Evolutionary conservation across 1,140 invertebrate species (phyloP).

Genomic region (Drosophila fuyamai): DNA sequence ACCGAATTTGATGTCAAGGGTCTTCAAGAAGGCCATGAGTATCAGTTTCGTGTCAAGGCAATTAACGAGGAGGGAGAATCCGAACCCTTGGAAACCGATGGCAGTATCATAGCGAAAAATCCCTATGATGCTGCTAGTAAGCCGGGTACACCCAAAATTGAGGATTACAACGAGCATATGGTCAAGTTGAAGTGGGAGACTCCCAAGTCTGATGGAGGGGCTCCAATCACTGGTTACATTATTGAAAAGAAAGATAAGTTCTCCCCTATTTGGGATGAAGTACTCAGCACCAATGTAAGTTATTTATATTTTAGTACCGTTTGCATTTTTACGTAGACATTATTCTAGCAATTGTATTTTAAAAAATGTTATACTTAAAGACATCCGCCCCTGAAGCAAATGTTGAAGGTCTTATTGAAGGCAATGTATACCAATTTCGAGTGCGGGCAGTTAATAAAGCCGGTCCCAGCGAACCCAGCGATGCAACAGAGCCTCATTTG

Average conservation of each 20-base stretch:
- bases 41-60: constrained; percentile 98
- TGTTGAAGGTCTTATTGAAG: constrained; percentile 95
- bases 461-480: constrained; percentile 95
- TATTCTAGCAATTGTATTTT: neutral
- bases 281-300: constrained; percentile 90
- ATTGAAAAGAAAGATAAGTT: constrained; percentile 99
- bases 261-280: constrained; percentile 94
- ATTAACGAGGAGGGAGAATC: constrained; percentile 99
- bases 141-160: constrained; percentile 94
- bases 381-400: constrained; percentile 92
- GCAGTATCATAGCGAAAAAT: constrained; percentile 86
- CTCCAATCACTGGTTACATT: constrained; percentile 97
- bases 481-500: constrained; percentile 93
- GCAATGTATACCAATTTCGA: constrained; percentile 96
- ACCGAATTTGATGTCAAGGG: constrained; percentile 96
- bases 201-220: constrained; percentile 95
- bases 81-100: constrained; percentile 95
- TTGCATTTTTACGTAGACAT: neutral
- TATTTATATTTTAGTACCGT: neutral
- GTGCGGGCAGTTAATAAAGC: constrained; percentile 97
- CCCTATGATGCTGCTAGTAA: constrained; percentile 92
- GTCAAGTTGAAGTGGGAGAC: constrained; percentile 97
- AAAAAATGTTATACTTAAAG: constrained; percentile 72
- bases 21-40: constrained; percentile 96
- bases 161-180: constrained; percentile 96